Evolutionary conservation across 2,888 invertebrate species (phyloP).

Genomic region (Cephus sareptanus): DNA sequence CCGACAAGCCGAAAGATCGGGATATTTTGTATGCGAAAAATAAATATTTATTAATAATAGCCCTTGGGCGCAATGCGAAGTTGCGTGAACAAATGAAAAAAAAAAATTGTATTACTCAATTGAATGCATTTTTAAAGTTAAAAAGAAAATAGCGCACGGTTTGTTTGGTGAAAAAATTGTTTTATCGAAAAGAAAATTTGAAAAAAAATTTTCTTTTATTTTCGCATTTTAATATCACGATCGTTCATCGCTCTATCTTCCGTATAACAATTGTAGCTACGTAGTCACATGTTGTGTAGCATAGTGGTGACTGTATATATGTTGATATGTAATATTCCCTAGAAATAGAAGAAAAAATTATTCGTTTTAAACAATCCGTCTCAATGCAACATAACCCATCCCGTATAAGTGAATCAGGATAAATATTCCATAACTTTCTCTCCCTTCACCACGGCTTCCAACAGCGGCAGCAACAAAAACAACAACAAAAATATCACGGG

Average conservation of each 20-base stretch:
- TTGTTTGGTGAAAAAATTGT: neutral
- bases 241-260: neutral
- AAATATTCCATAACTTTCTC: conserved; percentile 1
- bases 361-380: conserved; percentile 35
- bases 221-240: neutral
- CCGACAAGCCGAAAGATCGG: neutral
- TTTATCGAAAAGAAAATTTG: neutral
- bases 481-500: conserved; percentile 27
- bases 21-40: neutral
- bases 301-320: conserved; percentile 64
- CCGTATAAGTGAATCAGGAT: neutral
- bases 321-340: conserved; percentile 64
- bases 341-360: conserved; percentile 45
- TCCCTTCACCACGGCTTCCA: conserved; percentile 2
- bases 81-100: neutral
- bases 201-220: neutral
- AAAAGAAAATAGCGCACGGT: too few relatives aligned
- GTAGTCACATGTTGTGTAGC: conserved; percentile 53
- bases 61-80: neutral
- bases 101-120: neutral
- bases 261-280: neutral
- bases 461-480: neutral
- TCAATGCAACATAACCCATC: neutral
- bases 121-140: neutral
- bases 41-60: neutral